These are phyloP conservation scores for Cuniculus paca DNA, from an alignment of 2,797 vertebrate species.

Conservation along the genomic window DNA sequence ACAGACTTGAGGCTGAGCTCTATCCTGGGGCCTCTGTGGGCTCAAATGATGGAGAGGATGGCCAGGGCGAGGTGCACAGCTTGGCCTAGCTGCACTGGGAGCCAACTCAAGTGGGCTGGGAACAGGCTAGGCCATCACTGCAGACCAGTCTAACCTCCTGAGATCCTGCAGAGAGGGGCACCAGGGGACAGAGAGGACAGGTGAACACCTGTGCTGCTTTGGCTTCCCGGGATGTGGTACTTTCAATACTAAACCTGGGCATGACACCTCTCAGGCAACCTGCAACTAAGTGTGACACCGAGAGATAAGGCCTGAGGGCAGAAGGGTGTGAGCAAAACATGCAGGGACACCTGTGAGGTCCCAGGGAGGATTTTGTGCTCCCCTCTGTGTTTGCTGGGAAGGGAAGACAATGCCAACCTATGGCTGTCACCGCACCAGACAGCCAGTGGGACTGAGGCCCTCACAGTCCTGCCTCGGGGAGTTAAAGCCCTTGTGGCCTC, in stretches of 20 bases:
- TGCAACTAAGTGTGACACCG: neutral
- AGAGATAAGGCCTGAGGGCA: neutral
- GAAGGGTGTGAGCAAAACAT: fast-evolving
- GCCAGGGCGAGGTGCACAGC: fast-evolving
- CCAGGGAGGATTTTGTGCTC: fast-evolving
- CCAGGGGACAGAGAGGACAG: fast-evolving
- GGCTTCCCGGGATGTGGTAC: neutral
- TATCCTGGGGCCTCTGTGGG: neutral
- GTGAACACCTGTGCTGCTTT: neutral
- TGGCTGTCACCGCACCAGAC: fast-evolving
- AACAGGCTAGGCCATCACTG: neutral
- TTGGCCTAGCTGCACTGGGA: neutral
- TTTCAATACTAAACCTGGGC: neutral
- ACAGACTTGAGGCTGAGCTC: neutral
- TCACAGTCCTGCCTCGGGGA: fast-evolving
- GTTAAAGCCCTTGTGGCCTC: neutral
- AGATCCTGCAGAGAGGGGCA: neutral
- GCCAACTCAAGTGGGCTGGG: neutral
- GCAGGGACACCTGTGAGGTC: neutral
- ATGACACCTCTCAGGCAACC: neutral
- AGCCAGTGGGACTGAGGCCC: fast-evolving
- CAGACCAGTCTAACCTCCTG: neutral
- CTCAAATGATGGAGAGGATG: neutral
- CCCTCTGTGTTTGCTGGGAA: neutral
- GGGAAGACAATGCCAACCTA: neutral